Evolutionary conservation across 1,140 invertebrate genomes (phyloP), one percentile per base, ranked within the genome.

Genomic region (Eulimnadia texana): DNA sequence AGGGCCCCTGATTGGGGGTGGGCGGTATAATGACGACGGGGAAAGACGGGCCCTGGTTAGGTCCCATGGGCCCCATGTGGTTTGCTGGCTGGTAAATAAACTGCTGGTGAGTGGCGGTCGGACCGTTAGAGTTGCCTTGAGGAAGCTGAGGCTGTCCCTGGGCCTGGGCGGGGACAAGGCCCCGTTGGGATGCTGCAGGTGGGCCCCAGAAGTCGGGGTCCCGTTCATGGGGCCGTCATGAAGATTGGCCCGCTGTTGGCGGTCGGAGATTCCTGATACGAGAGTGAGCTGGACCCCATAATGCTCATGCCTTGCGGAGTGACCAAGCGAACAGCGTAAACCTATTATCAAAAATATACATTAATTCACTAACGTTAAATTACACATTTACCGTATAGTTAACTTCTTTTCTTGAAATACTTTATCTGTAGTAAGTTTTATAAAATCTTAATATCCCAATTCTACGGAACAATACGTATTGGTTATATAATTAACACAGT

Each of bases 11-110:
- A 20, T 24, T 61, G 23, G 52, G 60, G 33, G n/a, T 28, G 2
- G 60, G 60, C 16, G 60, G 60, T 27, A 61, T 20, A 11, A 61
- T 53, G 25, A 61, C 53, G 50, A 61, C 53, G 19, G 60, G 51
- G 19, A 27, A 51, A 27, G 50, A 49, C 23, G n/a, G n/a, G n/a
- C n/a, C n/a, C n/a, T n/a, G n/a, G n/a, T n/a, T n/a, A n/a, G n/a
- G n/a, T n/a, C n/a, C n/a, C n/a, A n/a, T n/a, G n/a, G n/a, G n/a
- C 6, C 33, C 33, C 33, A 42, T 42, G 6, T 6, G 33, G 33
- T 42, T 42, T 6, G 6, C 33, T 6, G 33, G 16, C 33, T 42
- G 33, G 33, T 42, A 42, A 6, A 42, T 42, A 16, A 42, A 42
- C 33, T 6, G 33, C 16, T 42, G 33, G 6, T 6, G 33, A 16